Percentiles rank a stretch among this genome's conserved stretches.
phyloP scores from a whole-genome alignment of 2,888 invertebrate genomes.

The Agrypnus murinus region DNA sequence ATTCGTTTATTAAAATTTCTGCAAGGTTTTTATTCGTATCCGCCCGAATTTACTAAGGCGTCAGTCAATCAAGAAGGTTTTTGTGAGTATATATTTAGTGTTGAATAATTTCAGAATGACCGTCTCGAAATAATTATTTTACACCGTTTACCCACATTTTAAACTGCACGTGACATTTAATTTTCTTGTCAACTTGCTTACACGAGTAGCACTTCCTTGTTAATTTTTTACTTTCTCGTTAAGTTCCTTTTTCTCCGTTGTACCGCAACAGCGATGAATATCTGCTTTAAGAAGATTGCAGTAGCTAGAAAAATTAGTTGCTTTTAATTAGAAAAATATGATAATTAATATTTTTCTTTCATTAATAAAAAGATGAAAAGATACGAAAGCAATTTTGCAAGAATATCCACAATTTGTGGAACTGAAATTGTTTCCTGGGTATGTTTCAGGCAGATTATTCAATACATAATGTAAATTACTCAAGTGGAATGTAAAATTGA shows the following conservation, averaged over 20 bases:
- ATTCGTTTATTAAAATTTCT: background rate
- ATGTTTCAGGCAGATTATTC: too few relatives aligned
- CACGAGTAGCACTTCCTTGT: conserved; percentile 22
- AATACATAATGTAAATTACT: too few relatives aligned
- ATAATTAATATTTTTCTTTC: too few relatives aligned
- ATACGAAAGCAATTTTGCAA: too few relatives aligned
- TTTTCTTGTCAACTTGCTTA: conserved; percentile 29
- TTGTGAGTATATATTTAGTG: background rate
- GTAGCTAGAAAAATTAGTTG: too few relatives aligned
- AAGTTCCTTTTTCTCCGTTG: conserved; percentile 1
- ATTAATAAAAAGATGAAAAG: too few relatives aligned
- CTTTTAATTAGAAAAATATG: too few relatives aligned
- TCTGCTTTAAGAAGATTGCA: too few relatives aligned
- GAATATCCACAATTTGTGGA: too few relatives aligned
- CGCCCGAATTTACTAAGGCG: background rate
- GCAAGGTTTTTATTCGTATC: background rate
- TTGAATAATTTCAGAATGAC: background rate
- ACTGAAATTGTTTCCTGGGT: too few relatives aligned
- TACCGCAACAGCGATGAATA: too few relatives aligned
- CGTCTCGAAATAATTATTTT: conserved; percentile 32
- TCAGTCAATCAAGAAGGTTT: conserved; percentile 20
- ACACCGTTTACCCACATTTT: conserved; percentile 26
- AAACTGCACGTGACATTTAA: conserved; percentile 33
- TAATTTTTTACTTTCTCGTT: conserved; percentile 27
- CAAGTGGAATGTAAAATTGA: too few relatives aligned